Percentiles rank a stretch among this genome's conserved stretches.
Evolutionary conservation across 2,797 vertebrate species (phyloP).

Genomic region (Crocodylus rhombifer): DNA sequence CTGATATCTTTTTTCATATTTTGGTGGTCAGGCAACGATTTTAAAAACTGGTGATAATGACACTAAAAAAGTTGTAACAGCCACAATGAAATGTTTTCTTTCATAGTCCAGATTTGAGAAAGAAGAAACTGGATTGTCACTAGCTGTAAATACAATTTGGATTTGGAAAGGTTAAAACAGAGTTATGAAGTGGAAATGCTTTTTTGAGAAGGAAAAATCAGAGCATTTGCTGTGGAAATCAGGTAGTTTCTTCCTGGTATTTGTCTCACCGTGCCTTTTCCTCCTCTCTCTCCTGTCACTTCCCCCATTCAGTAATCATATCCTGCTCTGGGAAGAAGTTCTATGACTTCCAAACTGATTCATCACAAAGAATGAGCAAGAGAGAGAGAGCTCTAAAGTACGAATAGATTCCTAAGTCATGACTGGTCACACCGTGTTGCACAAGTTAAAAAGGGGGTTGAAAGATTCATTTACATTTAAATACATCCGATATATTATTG

Average conservation of each 20-base stretch:
- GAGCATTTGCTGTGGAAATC: constrained; percentile 9
- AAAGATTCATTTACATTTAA: background rate
- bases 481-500: background rate
- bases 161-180: background rate
- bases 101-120: background rate
- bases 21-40: background rate
- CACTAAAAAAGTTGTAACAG: background rate
- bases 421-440: background rate
- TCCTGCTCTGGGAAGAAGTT: background rate
- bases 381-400: background rate
- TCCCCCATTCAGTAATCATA: background rate
- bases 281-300: background rate
- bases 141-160: background rate
- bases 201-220: background rate
- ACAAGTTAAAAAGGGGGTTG: background rate
- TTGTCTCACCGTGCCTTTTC: constrained; percentile 18
- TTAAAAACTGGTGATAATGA: background rate
- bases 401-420: background rate
- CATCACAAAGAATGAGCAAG: background rate
- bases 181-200: background rate
- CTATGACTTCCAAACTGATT: background rate
- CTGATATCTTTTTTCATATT: rapidly evolving
- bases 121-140: constrained; percentile 1
- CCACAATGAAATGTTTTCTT: background rate
- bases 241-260: constrained; percentile 21